Base-by-base conservation (phyloP, 2,797 vertebrate genomes). In the Gastrophryne carolinensis region DNA sequence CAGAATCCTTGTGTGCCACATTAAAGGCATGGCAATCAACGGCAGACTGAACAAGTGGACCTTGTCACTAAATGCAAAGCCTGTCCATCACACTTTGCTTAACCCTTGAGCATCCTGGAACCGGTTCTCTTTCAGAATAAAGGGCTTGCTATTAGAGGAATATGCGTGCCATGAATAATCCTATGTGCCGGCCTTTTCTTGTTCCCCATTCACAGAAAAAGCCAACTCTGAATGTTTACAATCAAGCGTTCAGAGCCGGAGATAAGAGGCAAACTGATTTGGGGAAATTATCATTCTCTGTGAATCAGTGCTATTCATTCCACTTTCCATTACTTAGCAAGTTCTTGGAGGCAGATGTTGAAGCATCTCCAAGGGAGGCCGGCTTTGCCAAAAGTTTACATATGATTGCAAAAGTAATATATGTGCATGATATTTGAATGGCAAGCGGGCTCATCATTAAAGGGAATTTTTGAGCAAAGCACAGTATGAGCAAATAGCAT, bases 11-110 rank as follows among this genome's bases (percentile, higher is more conserved):
- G 82, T 84, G 81, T 75, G 76, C 80, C 84, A 86, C 82, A 85
- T 88, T 89, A 89, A 87, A 84, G 85, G 82, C 81, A 86, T 84
- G 86, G 82, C 86, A 88, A 89, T 86, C 83, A 85, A 82, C 89
- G 85, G 82, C 84, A 86, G 87, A 86, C 79, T 83, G 85, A 63
- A 78, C 65, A 62, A 63, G 73, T 70, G 57, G 73, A 52, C 44
- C 61, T 32, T 67, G 41, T 61, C 64, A 60, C 54, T 61, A 68
- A 50, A 68, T 41, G 39, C 19, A 53, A 23, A 52, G 17, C 56
- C 61, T 62, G 53, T 50, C 54, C 10, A 35, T 67, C 32, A 32
- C 47, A 3, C 23, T 17, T 7, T 21, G 19, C 26, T 75, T 68
- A 68, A 75, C 72, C 23, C 17, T 27, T 67, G 44, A n/a, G 15